Evolutionary conservation across 2,113 vertebrate genomes (phyloP).

Genomic region (Cariama cristata): DNA sequence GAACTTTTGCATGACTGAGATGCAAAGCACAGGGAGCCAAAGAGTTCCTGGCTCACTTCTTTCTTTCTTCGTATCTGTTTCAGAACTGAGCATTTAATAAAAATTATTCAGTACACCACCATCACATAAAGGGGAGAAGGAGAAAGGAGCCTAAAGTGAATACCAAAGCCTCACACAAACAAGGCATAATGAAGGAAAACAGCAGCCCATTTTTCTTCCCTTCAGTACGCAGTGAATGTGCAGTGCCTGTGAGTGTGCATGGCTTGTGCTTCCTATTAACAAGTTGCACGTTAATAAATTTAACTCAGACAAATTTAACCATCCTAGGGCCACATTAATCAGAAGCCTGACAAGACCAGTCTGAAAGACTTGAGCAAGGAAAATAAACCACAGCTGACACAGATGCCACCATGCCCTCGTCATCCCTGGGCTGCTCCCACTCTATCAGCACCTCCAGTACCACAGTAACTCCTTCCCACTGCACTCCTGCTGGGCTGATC

Average conservation of each 20-base stretch:
- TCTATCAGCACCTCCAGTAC: not conserved
- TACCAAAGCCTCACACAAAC: not conserved
- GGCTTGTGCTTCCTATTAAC: conserved; percentile 19
- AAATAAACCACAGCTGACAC: conserved; percentile 12
- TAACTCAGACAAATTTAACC: conserved; percentile 23
- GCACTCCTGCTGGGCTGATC: not conserved
- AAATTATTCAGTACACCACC: not conserved
- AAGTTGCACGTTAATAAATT: not conserved
- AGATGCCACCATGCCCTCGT: not conserved
- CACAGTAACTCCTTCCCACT: not conserved
- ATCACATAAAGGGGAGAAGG: not conserved
- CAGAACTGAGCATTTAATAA: not conserved
- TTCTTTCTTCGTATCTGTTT: not conserved
- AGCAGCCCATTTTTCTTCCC: conserved; percentile 54
- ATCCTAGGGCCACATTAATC: conserved; percentile 14
- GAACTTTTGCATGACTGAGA: not conserved
- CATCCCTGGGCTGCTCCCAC: not conserved
- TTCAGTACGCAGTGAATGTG: not conserved
- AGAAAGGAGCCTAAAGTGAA: not conserved
- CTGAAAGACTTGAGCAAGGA: conserved; percentile 9
- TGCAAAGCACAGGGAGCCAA: not conserved
- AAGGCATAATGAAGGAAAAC: conserved; percentile 35
- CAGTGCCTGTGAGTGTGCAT: not conserved
- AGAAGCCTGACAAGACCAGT: conserved; percentile 21
- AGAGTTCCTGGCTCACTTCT: not conserved